Evolutionary conservation across 2,797 vertebrate genomes (phyloP), one percentile per base, ranked within the genome.

Genomic region (Bovichtus variegatus): DNA sequence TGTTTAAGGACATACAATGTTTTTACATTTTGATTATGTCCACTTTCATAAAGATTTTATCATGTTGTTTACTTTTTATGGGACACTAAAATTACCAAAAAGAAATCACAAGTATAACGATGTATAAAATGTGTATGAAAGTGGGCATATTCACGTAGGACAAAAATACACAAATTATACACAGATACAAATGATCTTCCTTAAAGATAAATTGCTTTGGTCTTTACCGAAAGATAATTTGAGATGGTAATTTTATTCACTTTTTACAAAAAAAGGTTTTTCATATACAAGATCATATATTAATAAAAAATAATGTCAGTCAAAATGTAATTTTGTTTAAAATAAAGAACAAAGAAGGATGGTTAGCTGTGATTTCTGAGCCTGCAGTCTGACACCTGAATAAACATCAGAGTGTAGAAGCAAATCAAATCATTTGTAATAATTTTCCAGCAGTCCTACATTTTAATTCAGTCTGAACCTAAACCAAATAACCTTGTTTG

Each of bases 1-100:
- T 83, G n/a, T 67, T 72, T 50, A 38, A 31, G 29, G 76, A 60
- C 60, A 71, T 67, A 62, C 19, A 25, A 6, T 27, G 46, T 62
- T 83, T 75, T 77, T 38, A 62, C 50, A 71, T 76, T 83, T 77
- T 83, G 51, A 68, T 60, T 70, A 47, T 79, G 62, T 70, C 75
- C 62, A 68, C 63, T 80, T 85, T 78, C 58, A 80, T 81, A 63
- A 49, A 74, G 8, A 72, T 67, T 66, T 36, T 9, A 49, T 78
- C 36, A 21, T 18, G 12, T 54, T 36, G 21, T 57, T 47, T 53
- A 31, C 50, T 75, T 71, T 64, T 34, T 50, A 54, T 36, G 15
- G 18, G 23, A 9, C 73, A 63, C 38, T 34, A 65, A 65, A 59
- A 69, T 74, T 15, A 76, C 31, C 23, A 34, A 19, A 3, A 54